A percentile compares a stretch with the other conserved stretches of the same genome.
phyloP scores from a whole-genome alignment of 2,113 vertebrate species.

The Morone saxatilis region DNA sequence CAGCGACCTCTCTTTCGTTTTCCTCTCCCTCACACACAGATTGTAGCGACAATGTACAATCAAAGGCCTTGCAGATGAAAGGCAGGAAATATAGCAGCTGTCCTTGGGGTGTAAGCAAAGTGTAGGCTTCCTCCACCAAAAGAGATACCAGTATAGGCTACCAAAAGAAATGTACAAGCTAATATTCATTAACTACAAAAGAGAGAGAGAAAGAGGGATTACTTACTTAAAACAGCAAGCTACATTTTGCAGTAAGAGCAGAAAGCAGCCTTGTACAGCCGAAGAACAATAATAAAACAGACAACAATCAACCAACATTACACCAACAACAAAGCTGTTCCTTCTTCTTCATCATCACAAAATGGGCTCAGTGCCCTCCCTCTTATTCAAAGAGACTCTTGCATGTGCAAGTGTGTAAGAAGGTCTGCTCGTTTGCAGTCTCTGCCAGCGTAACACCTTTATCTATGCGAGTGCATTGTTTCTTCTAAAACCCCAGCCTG shows the following conservation, averaged over 20 bases:
- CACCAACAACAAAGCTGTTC: constrained; percentile 14
- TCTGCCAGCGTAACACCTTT: background rate
- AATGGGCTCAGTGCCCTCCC: constrained; percentile 3
- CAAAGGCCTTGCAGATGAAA: constrained; percentile 75
- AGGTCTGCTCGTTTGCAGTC: constrained; percentile 5
- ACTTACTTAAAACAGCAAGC: background rate
- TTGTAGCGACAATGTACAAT: constrained; percentile 41
- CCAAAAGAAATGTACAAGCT: constrained; percentile 4
- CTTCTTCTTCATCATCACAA: constrained; percentile 8
- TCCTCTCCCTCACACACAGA: constrained; percentile 20
- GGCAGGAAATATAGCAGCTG: constrained; percentile 75
- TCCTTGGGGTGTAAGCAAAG: constrained; percentile 34
- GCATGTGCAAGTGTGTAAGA: background rate
- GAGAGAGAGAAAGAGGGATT: background rate
- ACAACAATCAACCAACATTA: constrained; percentile 9
- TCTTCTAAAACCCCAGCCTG: constrained; percentile 29
- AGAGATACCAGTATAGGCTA: constrained; percentile 22
- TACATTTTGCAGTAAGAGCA: constrained; percentile 8
- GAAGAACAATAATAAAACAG: constrained; percentile 2
- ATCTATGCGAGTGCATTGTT: constrained; percentile 9
- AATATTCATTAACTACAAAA: background rate
- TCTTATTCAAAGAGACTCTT: constrained; percentile 11
- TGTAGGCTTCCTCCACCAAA: constrained; percentile 53
- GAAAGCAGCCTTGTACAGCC: background rate
- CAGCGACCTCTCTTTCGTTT: constrained; percentile 28